Conservation (phyloP, 1,140 invertebrate genomes). For the Drosophila tristis region DNA sequence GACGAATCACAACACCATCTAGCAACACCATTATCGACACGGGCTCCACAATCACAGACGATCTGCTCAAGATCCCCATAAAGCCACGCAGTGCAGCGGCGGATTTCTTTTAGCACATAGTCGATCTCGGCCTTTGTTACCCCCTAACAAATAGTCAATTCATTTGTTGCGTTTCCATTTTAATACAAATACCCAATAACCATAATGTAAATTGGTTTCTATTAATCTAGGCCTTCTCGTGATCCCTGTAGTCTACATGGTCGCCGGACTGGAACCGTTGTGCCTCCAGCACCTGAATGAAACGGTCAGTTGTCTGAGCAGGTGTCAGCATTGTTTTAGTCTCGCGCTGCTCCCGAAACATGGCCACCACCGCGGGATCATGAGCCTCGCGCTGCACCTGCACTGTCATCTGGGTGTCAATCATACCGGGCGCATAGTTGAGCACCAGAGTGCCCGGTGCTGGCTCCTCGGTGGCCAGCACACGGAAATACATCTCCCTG, state of each 20-base stretch:
- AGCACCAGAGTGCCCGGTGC: constrained; percentile 89
- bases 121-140: constrained; percentile 83
- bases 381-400: constrained; percentile 86
- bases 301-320: constrained; percentile 90
- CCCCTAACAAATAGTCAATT: constrained; percentile 48
- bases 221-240: background rate
- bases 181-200: constrained; percentile 10
- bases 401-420: constrained; percentile 95
- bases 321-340: constrained; percentile 90
- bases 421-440: constrained; percentile 97
- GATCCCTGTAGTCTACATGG: constrained; percentile 95
- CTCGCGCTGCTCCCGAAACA: constrained; percentile 86
- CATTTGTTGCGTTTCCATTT: background rate
- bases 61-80: constrained; percentile 91
- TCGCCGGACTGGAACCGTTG: constrained; percentile 92
- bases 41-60: constrained; percentile 87
- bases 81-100: constrained; percentile 87
- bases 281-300: constrained; percentile 89
- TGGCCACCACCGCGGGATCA: constrained; percentile 86
- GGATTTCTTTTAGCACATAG: constrained; percentile 84
- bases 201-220: background rate
- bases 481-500: constrained; percentile 95
- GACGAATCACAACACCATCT: constrained; percentile 65
- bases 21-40: constrained; percentile 68
- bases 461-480: constrained; percentile 90